A percentile compares a stretch with the other conserved stretches of the same genome.
Conservation (phyloP, 1,140 invertebrate genomes). For the Neoseiulus cucumeris region DNA sequence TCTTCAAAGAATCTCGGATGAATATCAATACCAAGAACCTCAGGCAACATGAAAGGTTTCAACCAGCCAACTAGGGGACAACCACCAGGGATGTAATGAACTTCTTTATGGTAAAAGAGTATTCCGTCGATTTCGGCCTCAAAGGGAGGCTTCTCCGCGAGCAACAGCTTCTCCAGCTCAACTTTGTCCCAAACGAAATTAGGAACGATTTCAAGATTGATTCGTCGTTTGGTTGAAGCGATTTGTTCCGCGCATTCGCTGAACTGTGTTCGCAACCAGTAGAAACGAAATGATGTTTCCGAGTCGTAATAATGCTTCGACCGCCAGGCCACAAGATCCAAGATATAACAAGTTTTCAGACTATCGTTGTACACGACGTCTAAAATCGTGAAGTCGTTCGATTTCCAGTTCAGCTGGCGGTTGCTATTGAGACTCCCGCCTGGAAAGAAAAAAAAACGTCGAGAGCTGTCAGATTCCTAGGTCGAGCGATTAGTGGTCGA, state of each 20-base stretch:
- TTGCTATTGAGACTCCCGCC: background rate
- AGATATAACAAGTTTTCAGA: background rate
- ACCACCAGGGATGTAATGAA: background rate
- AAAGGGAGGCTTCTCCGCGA: background rate
- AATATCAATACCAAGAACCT: background rate
- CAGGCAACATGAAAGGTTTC: background rate
- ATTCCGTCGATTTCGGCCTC: background rate
- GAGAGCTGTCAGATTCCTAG: too few relatives aligned
- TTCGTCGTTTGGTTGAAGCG: background rate
- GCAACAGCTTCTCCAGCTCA: background rate
- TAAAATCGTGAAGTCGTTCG: conserved; percentile 1
- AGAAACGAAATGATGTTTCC: background rate
- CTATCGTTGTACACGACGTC: background rate
- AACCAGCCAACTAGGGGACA: background rate
- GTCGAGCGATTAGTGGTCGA: too few relatives aligned
- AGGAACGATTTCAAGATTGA: background rate
- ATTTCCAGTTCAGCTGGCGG: background rate
- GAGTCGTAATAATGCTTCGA: background rate
- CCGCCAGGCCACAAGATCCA: background rate
- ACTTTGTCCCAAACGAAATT: background rate
- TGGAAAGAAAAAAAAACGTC: background rate
- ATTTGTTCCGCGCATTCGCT: background rate
- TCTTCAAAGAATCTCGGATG: background rate
- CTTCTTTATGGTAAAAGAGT: background rate
- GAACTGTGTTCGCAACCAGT: background rate